Evolutionary conservation across 2,113 vertebrate species (phyloP).

Genomic region (Atrichornis clamosus): DNA sequence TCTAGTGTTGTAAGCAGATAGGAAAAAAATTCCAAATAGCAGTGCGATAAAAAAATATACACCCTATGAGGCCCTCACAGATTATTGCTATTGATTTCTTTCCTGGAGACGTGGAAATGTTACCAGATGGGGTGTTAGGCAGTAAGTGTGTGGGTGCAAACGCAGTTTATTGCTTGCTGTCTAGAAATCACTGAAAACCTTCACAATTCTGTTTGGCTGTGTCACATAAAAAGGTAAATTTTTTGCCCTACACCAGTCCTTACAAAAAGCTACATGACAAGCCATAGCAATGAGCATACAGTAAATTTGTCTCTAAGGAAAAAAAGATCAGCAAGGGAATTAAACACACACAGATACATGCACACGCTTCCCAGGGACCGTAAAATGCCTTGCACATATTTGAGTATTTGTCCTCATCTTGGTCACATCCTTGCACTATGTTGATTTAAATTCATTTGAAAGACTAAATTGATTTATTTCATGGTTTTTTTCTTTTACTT

Average conservation of each 20-base stretch:
- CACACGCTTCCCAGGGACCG: not conserved
- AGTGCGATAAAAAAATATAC: slow-evolving; percentile 76
- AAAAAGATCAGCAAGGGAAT: slow-evolving; percentile 51
- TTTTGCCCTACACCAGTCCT: slow-evolving; percentile 60
- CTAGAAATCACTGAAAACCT: slow-evolving; percentile 77
- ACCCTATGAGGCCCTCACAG: slow-evolving; percentile 83
- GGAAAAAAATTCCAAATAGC: slow-evolving; percentile 71
- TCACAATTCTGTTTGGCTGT: slow-evolving; percentile 66
- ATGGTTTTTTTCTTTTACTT: slow-evolving; percentile 38
- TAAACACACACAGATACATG: not conserved
- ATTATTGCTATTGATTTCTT: slow-evolving; percentile 99
- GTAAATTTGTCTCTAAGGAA: slow-evolving; percentile 59
- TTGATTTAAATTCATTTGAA: slow-evolving; percentile 50
- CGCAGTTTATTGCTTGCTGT: slow-evolving; percentile 78
- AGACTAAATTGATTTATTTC: slow-evolving; percentile 57
- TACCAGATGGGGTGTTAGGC: slow-evolving; percentile 96
- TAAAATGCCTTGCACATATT: slow-evolving; percentile 14
- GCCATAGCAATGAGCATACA: slow-evolving; percentile 16
- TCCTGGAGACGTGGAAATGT: slow-evolving; percentile 92
- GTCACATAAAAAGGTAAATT: slow-evolving; percentile 70
- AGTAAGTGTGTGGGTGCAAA: slow-evolving; percentile 85
- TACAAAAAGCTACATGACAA: slow-evolving; percentile 58
- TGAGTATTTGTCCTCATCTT: slow-evolving; percentile 28
- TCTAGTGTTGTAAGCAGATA: slow-evolving; percentile 69
- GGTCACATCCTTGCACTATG: not conserved